Base-by-base conservation (phyloP, 2,113 vertebrate species). In the Pygathrix nemaeus region DNA sequence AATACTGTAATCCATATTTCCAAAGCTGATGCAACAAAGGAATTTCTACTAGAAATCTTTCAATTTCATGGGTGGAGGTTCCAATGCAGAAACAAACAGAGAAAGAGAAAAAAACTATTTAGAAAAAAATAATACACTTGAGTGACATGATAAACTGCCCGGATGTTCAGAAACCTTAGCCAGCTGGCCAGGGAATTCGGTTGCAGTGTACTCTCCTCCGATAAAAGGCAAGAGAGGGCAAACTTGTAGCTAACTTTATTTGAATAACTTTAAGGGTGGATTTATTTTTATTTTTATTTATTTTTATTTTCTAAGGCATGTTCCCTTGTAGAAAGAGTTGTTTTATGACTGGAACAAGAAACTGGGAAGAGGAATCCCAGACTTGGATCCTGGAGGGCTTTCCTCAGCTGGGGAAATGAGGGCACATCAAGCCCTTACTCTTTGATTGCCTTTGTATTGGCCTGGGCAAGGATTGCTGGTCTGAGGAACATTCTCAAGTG, bases 1-100 rank as follows among this genome's bases (percentile, higher is more conserved):
- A 98, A 98, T 98, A 98, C 98, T 98, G 98, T 99, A 98, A 99
- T 99, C 99, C 97, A 98, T 99, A 99, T 99, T 99, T 99, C 98
- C 98, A 99, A 99, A 99, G 98, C 98, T 98, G 98, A 98, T 98
- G 98, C 98, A 98, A 99, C 98, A 98, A 98, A 99, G 98, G 98
- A 98, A 98, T 98, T 99, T 98, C 98, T 99, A 92, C 98, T 93
- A 98, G 98, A 99, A 99, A 98, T 98, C 98, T 99, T 99, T 98
- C 99, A 98, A 98, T 99, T 99, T 99, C 98, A 98, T 98, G 98
- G 98, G 97, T 78, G 97, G 98, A 98, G 98, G 98, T 97, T 98
- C 92, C 86, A 95, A 87, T 18, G 73, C 55, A 93, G 96, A 94
- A 55, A 96, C 88, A 96, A 93, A 96, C 94, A 96, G 90, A 94